Evolutionary conservation across 2,888 invertebrate genomes (phyloP).

Genomic region (Drosophila ustulata): DNA sequence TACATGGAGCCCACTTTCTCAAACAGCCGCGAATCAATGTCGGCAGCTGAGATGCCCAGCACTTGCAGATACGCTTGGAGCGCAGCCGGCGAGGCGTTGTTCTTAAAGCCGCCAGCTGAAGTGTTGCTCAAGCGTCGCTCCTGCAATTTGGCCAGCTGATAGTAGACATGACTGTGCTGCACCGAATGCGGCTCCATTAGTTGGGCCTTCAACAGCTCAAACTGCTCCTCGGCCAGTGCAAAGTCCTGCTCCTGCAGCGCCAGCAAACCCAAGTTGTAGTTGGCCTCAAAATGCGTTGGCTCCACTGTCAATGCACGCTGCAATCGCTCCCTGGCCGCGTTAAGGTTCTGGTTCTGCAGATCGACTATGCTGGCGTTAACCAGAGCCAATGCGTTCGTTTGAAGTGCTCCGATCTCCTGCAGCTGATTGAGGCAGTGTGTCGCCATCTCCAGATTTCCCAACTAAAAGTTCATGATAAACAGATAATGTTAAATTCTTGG

Average conservation of each 20-base stretch:
- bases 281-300: slow-evolving; percentile 92
- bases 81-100: slow-evolving; percentile 85
- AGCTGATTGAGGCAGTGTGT: slow-evolving; percentile 90
- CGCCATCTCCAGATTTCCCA: slow-evolving; percentile 92
- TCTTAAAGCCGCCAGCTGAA: slow-evolving; percentile 44
- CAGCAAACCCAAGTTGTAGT: slow-evolving; percentile 90
- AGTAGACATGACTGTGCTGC: slow-evolving; percentile 87
- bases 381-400: slow-evolving; percentile 92
- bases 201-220: slow-evolving; percentile 88
- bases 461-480: slow-evolving; percentile 85
- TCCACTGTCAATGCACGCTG: slow-evolving; percentile 92
- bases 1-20: slow-evolving; percentile 96
- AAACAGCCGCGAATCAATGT: slow-evolving; percentile 94
- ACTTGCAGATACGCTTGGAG: slow-evolving; percentile 90
- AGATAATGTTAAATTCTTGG: not conserved
- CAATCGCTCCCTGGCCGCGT: slow-evolving; percentile 90
- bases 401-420: slow-evolving; percentile 88
- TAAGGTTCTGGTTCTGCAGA: slow-evolving; percentile 89
- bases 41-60: slow-evolving; percentile 92
- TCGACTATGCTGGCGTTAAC: slow-evolving; percentile 94
- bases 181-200: slow-evolving; percentile 79
- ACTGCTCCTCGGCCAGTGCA: slow-evolving; percentile 91
- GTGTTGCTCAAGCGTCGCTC: slow-evolving; percentile 85
- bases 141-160: slow-evolving; percentile 92
- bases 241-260: slow-evolving; percentile 87